Conservation (phyloP, 2,113 vertebrate genomes). For the Excalfactoria chinensis region DNA sequence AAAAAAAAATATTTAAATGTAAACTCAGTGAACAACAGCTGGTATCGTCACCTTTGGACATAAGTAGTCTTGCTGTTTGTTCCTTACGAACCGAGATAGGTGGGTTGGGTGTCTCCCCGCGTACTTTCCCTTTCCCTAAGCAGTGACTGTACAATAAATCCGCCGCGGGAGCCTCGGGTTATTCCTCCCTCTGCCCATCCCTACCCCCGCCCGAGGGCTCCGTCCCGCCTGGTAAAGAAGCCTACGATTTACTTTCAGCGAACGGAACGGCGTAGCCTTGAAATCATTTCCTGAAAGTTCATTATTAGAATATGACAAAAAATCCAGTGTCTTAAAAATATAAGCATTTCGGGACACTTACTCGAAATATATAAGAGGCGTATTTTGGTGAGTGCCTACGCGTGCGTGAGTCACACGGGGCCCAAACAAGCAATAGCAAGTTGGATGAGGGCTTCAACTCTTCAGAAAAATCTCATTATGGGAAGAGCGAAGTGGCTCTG, state of each 20-base stretch:
- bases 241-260: conserved; percentile 62
- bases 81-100: conserved; percentile 59
- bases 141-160: conserved; percentile 65
- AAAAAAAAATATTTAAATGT: conserved; percentile 77
- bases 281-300: conserved; percentile 72
- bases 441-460: conserved; percentile 90
- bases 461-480: conserved; percentile 92
- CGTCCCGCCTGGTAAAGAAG: conserved; percentile 58
- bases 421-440: conserved; percentile 88
- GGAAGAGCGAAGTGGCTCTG: conserved; percentile 89
- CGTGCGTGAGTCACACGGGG: conserved; percentile 63
- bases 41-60: conserved; percentile 76
- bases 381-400: not conserved
- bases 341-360: conserved; percentile 70
- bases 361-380: conserved; percentile 67
- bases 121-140: conserved; percentile 66
- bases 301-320: conserved; percentile 66
- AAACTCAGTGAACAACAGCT: conserved; percentile 79
- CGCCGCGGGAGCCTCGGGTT: conserved; percentile 46
- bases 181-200: conserved; percentile 34
- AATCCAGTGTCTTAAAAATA: conserved; percentile 82
- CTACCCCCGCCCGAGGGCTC: conserved; percentile 22
- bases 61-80: conserved; percentile 77
- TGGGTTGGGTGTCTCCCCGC: conserved; percentile 56
- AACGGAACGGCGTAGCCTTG: conserved; percentile 68